Percentiles rank a stretch among this genome's conserved stretches.
phyloP scores from a whole-genome alignment of 2,888 invertebrate species.

The Carterocephalus palaemon region DNA sequence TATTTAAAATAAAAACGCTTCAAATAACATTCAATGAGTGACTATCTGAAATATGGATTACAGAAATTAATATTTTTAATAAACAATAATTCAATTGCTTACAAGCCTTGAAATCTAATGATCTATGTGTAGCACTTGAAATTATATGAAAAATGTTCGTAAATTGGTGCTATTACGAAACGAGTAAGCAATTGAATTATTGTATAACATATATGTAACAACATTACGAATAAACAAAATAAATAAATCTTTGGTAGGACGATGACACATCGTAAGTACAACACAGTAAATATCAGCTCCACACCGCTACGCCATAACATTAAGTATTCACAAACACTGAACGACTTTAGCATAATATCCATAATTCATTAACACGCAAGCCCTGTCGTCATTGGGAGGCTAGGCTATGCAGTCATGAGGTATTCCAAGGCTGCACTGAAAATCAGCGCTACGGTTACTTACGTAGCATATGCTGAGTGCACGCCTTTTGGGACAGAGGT shows the following conservation, averaged over 20 bases:
- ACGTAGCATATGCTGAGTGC: too few species aligned
- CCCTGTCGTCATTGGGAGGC: slow-evolving; percentile 8
- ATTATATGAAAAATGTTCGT: too few species aligned
- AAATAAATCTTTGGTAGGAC: slow-evolving; percentile 24
- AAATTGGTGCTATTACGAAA: too few species aligned
- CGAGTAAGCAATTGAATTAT: slow-evolving; percentile 8
- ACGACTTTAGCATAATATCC: slow-evolving; percentile 61
- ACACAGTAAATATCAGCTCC: slow-evolving; percentile 28
- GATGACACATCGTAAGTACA: slow-evolving; percentile 23
- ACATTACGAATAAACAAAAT: slow-evolving; percentile 9
- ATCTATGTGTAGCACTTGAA: too few species aligned
- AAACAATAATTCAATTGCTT: slow-evolving; percentile 4
- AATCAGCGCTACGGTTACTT: too few species aligned
- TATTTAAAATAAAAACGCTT: too few species aligned
- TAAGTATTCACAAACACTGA: slow-evolving; percentile 56
- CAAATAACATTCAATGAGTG: slow-evolving; percentile 12
- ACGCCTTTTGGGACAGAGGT: too few species aligned
- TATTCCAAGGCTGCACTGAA: too few species aligned
- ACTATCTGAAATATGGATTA: neutral
- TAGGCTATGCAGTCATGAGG: too few species aligned
- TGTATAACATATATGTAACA: too few species aligned
- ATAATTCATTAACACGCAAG: slow-evolving; percentile 49
- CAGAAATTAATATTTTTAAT: slow-evolving; percentile 1
- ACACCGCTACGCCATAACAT: slow-evolving; percentile 37
- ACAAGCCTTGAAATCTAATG: too few species aligned